Evolutionary conservation across 2,888 invertebrate species (phyloP), one percentile per base, ranked within the genome.

Genomic region (Phalera bucephala): DNA sequence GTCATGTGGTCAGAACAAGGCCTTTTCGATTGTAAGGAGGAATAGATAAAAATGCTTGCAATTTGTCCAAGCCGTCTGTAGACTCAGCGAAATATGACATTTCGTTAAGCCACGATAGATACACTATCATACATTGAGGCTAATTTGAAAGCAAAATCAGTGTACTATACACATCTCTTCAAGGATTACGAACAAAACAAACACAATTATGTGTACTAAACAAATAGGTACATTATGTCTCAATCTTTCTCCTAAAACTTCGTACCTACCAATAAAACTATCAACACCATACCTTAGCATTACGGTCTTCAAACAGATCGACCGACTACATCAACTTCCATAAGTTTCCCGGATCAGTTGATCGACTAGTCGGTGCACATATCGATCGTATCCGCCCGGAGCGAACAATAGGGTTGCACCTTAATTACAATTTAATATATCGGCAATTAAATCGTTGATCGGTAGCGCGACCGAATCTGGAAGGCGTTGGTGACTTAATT

Each of bases 341-440:
- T n/a, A n/a, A n/a, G n/a, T n/a, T n/a, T n/a, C n/a, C n/a, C n/a
- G 28, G 36, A 63, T 44, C 17, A 31, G 49, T 72, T 41, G 48
- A 1, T 8, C 45, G 52, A 80, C 57, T 23, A 37, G 54, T 80
- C 55, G 52, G n/a, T 31, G 36, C 35, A 57, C 45, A 28, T 40
- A 70, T 71, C 68, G 63, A 57, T 35, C 25, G 10, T n/a, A 36
- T 62, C 54, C 60, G 60, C 68, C 51, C 33, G n/a, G 4, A 12
- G 30, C n/a, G 30, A 33, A 50, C 52, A 48, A 52, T 53, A 44
- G 51, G 74, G 79, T 72, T 71, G 79, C 69, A 77, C 77, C 78
- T 84, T 86, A 86, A 87, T 87, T 88, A 86, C 83, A 75, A 83
- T 85, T 83, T 86, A 88, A 88, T 86, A 85, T 85, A 86, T 86